Conservation (phyloP, 2,888 invertebrate genomes). For the Himalopsyche tibetana region DNA sequence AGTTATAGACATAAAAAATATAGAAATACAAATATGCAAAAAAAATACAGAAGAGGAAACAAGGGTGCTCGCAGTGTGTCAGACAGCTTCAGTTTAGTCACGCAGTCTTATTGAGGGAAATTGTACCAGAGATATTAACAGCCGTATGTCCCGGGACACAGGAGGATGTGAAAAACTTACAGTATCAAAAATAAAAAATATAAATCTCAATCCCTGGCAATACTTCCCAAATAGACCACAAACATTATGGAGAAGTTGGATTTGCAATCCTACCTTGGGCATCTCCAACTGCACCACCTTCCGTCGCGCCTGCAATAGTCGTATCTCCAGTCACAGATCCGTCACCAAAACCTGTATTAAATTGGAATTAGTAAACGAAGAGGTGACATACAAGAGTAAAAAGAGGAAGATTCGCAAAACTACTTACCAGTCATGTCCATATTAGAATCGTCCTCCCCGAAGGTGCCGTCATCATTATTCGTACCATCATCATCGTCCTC, state of each 20-base stretch:
- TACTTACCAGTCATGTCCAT: constrained; percentile 79
- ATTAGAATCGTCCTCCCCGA: constrained; percentile 82
- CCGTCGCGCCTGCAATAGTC: constrained; percentile 73
- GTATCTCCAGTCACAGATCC: constrained; percentile 76
- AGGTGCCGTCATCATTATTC: constrained; percentile 80
- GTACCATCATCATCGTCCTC: constrained; percentile 80
- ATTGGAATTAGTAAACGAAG: neutral
- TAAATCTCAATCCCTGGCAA: too few species aligned
- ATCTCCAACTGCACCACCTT: constrained; percentile 77
- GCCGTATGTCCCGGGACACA: neutral
- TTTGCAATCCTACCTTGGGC: constrained; percentile 77
- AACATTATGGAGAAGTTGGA: constrained; percentile 56
- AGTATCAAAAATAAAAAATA: too few species aligned
- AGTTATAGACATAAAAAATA: neutral
- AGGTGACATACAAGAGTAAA: neutral
- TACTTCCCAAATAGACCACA: neutral
- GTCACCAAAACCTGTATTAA: constrained; percentile 72
- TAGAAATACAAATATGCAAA: neutral
- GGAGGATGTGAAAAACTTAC: neutral
- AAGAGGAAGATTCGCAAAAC: neutral
- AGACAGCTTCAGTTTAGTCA: constrained; percentile 8
- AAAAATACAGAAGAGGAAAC: constrained; percentile 37
- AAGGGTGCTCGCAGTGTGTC: constrained; percentile 44
- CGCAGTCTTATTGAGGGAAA: neutral
- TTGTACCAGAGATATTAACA: neutral